phyloP scores from a whole-genome alignment of 2,113 vertebrate genomes.

The Sander vitreus region DNA sequence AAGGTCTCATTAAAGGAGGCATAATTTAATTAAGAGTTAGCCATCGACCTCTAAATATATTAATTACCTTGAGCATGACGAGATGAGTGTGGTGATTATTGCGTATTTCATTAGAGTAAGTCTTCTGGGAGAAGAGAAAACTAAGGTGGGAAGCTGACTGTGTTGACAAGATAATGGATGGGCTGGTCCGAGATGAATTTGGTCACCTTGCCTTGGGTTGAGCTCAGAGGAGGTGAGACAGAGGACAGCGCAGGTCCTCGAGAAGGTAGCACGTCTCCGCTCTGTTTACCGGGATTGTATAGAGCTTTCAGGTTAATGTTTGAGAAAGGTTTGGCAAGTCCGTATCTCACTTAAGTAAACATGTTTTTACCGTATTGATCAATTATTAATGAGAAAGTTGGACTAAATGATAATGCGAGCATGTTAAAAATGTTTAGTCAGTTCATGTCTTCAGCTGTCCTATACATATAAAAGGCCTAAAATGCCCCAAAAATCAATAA shows the following conservation, averaged over 20 bases:
- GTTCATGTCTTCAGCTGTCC: no score
- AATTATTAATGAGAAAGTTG: not conserved
- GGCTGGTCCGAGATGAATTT: conserved; percentile 84
- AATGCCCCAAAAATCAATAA: not conserved
- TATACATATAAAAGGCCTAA: no score
- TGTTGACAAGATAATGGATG: conserved; percentile 95
- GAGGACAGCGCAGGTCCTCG: conserved; percentile 66
- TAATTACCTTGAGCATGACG: conserved; percentile 98
- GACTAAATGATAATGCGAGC: not conserved
- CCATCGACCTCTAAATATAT: conserved; percentile 93
- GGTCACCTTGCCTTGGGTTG: conserved; percentile 90
- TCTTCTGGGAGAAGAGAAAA: conserved; percentile 90
- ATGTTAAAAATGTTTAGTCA: not conserved
- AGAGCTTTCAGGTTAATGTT: not conserved
- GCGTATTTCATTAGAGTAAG: conserved; percentile 95
- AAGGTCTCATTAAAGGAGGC: conserved; percentile 96
- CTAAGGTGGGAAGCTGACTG: conserved; percentile 86
- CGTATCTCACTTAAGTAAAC: not conserved
- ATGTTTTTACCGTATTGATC: not conserved
- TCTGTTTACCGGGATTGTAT: conserved; percentile 12
- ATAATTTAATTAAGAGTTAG: conserved; percentile 97
- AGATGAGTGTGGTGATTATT: conserved; percentile 96
- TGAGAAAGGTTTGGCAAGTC: not conserved
- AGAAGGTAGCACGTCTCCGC: conserved; percentile 1
- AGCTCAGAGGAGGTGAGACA: conserved; percentile 72